Base-by-base conservation (phyloP, 2,888 invertebrate genomes). In the Clitarchus hookeri region DNA sequence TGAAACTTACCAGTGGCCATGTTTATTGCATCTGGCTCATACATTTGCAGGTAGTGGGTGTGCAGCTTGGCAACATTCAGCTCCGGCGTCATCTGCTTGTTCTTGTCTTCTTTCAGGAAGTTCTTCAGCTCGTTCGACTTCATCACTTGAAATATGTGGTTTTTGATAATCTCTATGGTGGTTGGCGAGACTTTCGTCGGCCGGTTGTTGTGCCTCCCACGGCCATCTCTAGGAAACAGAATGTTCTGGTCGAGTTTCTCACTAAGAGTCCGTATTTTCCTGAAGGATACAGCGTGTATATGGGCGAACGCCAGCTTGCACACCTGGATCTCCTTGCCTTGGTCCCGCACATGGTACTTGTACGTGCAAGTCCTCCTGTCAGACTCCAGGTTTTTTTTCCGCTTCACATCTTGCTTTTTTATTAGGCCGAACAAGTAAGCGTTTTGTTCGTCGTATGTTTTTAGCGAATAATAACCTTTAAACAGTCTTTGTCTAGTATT, bases 231-330 rank as follows among this genome's bases (percentile, higher is more conserved):
- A 11, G 93, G 93, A 89, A 93, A 93, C 92, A 93, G 93, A 0
- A 93, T 92, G 85, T 93, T 93, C 90, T 93, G 93, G 90, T 93
- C 93, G 93, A 93, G 93, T 90, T 93, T 93, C 89, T 93, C 93
- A 89, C 93, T 93, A 0, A 93, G 90, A 0, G 93, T 93, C 90
- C 93, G 90, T 4, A 93, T 93, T 90, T 93, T 93, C 88, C 93
- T 91, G 89, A 93, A 93, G 44, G 93, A 93, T 84, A 93, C 93
- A 6, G 93, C 93, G 91, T 93, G 93, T 87, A 93, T 93, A 89
- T 93, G 93, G 90, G 93, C 93, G 88, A 93, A 93, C 53, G 93
- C 93, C 83, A 93, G 92, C 90, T 93, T 93, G 89, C 93, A 93
- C 44, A 93, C 93, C 91, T 93, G 93, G 25, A 93, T 93, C 89